Evolutionary conservation across 1,140 invertebrate species (phyloP), one percentile per base, ranked within the genome.

Genomic region (Bicyclus anynana): DNA sequence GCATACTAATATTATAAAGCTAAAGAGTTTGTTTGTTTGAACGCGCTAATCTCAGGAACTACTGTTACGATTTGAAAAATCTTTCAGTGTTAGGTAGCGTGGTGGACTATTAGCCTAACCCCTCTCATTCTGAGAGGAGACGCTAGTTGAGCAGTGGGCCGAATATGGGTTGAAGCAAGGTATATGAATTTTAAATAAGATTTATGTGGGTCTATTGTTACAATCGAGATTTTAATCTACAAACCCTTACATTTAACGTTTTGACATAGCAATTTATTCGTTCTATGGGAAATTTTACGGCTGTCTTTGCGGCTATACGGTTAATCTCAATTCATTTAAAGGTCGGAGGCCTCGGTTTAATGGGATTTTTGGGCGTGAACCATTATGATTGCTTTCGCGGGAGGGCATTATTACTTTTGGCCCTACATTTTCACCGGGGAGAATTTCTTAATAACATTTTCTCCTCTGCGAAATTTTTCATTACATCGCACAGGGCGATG

Each of bases 371-470:
- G 7, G 14, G 29, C 26, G 21, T 44, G 40, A 44, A 50, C 38
- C 48, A 51, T 57, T 57, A 57, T 50, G 13, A 50, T 35, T 50
- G 37, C 26, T 57, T 56, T 57, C 14, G 46, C 46, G 10, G n/a
- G 5, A 27, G 12, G 21, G 46, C 46, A 14, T 48, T 48, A 48
- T 48, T 48, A 48, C 26, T 48, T 48, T 48, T 13, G 21, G 40
- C 14, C 18, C 17, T 20, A 44, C 16, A 44, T 44, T 44, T 44
- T 44, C 40, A 44, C 40, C 40, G 14, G 40, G 12, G 40, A 44
- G 40, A 44, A 44, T 44, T 44, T 44, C 40, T 44, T 33, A 44
- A 44, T 44, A 44, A 20, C 40, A 44, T 44, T 44, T 40, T 44
- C 18, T 20, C 17, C 40, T 44, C 18, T 16, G 37, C 10, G 40